Base-by-base conservation (phyloP, 2,113 vertebrate genomes). In the Rostratula benghalensis region DNA sequence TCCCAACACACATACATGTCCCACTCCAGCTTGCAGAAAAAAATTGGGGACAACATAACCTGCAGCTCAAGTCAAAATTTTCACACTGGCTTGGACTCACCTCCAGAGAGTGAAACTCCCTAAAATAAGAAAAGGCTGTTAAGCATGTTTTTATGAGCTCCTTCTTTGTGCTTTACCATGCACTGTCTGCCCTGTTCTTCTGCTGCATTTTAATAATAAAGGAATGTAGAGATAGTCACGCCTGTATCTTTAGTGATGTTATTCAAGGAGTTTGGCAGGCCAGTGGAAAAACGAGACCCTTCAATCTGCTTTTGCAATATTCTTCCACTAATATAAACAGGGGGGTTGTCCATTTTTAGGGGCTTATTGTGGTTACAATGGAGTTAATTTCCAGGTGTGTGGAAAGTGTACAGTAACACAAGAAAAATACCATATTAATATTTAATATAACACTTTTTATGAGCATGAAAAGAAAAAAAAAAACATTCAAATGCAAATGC, bases 401-500 rank as follows among this genome's bases (percentile, higher is more conserved):
- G 75, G 91, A 94, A 97, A 75, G 57, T 81, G 59, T 95, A 97
- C 61, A 68, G 90, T 95, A 96, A 96, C 60, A 96, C 31, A 83
- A 95, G 71, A 85, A 97, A 98, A 97, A 96, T 63, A 76, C 77
- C 67, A 41, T 82, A 91, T 97, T 97, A 97, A 97, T 97, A 97
- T 96, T 98, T 98, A 97, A 97, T 94, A 80, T 50, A 97, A 93
- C 67, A 48, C 51, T 95, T 97, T 94, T 93, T 90, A 78, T 90
- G 76, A 64, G 35, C 51, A 92, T 91, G 83, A 95, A 95, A 84
- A 94, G 43, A 94, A 80, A 87, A 96, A 87, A 96, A 97, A 92
- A 89, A 35, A 28, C 28, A 97, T 98, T 98, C 97, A 96, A 96
- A 98, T 98, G 96, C 89, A 98, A 98, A 98, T 96, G 43, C 7